Conservation (phyloP, 2,797 vertebrate species). For the Chelidonichthys spinosus region DNA sequence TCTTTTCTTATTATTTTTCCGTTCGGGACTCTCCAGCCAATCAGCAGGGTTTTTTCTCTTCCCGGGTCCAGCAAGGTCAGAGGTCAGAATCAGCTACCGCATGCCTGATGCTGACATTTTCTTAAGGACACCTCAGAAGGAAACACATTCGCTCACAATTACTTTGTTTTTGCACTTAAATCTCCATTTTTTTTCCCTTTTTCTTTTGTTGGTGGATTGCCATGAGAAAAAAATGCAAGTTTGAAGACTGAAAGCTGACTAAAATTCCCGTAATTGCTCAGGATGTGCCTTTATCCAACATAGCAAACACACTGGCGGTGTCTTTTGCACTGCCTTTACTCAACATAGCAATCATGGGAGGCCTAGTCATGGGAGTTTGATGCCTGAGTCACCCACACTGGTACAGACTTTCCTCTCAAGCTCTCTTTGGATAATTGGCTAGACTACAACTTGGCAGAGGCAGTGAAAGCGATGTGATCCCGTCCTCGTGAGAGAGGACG, state of each 20-base stretch:
- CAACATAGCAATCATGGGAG: conserved; percentile 66
- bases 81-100: not conserved
- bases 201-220: not conserved
- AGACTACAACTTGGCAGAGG: conserved; percentile 63
- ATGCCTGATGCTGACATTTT: not conserved
- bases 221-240: conserved; percentile 7
- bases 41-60: not conserved
- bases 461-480: conserved; percentile 61
- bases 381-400: conserved; percentile 71
- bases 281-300: conserved; percentile 38
- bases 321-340: conserved; percentile 25
- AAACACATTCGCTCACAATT: conserved; percentile 11
- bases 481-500: conserved; percentile 66
- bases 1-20: too few relatives aligned
- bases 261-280: not conserved
- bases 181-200: not conserved
- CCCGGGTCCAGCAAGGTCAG: not conserved
- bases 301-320: conserved; percentile 50
- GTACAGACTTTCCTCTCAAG: conserved; percentile 59
- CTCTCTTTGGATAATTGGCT: conserved; percentile 61
- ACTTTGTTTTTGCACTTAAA: not conserved
- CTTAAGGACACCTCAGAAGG: not conserved
- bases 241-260: conserved; percentile 1
- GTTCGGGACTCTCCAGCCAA: too few relatives aligned
- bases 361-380: conserved; percentile 72